These are phyloP conservation scores for Phrynosoma platyrhinos DNA, from an alignment of 2,113 vertebrate species.

Conservation along the genomic window DNA sequence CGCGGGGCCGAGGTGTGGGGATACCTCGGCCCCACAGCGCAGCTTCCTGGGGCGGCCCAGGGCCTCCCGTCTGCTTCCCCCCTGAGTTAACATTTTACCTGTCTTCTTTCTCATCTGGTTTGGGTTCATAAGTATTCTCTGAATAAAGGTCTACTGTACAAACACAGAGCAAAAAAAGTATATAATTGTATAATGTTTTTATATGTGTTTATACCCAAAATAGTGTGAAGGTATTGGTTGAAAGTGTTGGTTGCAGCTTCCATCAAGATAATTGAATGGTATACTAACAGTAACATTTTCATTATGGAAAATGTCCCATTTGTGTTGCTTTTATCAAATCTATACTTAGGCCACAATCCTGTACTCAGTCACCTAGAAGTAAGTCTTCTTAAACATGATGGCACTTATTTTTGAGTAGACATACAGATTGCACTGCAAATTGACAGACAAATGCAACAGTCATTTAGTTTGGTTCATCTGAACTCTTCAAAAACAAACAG, in stretches of 20 bases:
- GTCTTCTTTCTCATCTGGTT: background rate
- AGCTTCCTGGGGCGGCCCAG: no score
- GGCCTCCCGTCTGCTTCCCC: no score
- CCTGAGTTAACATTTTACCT: background rate
- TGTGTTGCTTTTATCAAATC: background rate
- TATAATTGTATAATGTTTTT: background rate
- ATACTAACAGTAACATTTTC: background rate
- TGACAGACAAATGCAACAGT: background rate
- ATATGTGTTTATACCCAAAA: background rate
- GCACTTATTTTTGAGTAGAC: background rate
- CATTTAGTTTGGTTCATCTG: background rate
- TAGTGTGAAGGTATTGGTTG: background rate
- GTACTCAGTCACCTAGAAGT: no score
- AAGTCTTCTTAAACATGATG: no score
- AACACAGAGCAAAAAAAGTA: background rate
- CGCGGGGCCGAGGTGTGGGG: no score
- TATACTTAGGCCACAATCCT: background rate
- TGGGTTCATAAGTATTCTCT: conserved; percentile 6
- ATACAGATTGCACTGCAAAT: background rate
- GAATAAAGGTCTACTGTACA: conserved; percentile 4
- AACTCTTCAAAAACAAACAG: background rate
- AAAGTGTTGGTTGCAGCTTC: background rate
- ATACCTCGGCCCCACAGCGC: no score
- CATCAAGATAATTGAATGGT: background rate
- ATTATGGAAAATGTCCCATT: background rate